phyloP scores from a whole-genome alignment of 1,140 invertebrate species.

The Drosophila lacteicornis region DNA sequence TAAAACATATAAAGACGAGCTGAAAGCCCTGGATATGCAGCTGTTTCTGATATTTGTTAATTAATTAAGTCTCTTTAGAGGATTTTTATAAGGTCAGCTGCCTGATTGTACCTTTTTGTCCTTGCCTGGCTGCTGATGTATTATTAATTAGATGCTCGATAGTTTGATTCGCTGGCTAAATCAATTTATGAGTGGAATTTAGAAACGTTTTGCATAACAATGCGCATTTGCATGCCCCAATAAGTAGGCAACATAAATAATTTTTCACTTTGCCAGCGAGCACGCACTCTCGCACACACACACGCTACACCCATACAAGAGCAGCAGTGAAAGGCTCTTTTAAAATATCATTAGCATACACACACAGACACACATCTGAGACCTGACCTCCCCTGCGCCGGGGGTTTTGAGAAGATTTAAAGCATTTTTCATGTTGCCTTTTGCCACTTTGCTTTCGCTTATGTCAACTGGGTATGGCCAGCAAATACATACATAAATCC shows the following conservation, averaged over 20 bases:
- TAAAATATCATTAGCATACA: constrained; percentile 81
- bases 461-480: constrained; percentile 73
- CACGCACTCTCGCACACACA: constrained; percentile 14
- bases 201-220: constrained; percentile 40
- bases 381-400: constrained; percentile 46
- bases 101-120: background rate
- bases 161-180: constrained; percentile 41
- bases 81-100: no score
- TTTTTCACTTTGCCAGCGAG: constrained; percentile 48
- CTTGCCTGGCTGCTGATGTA: background rate
- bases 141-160: constrained; percentile 33
- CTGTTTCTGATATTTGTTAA: no score
- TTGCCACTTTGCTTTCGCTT: constrained; percentile 65
- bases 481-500: constrained; percentile 63
- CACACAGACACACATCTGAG: constrained; percentile 71
- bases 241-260: constrained; percentile 63
- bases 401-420: constrained; percentile 51
- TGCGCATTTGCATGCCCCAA: constrained; percentile 44
- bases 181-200: constrained; percentile 35
- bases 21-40: no score
- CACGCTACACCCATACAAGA: constrained; percentile 13
- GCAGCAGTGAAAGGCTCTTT: constrained; percentile 68
- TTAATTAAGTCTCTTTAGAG: no score
- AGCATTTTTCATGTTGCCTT: constrained; percentile 64
- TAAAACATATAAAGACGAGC: no score